A percentile compares a stretch with the other conserved stretches of the same genome.
These are phyloP conservation scores for Aphaenogaster rudis DNA, from an alignment of 1,140 invertebrate species.

Conservation along the genomic window DNA sequence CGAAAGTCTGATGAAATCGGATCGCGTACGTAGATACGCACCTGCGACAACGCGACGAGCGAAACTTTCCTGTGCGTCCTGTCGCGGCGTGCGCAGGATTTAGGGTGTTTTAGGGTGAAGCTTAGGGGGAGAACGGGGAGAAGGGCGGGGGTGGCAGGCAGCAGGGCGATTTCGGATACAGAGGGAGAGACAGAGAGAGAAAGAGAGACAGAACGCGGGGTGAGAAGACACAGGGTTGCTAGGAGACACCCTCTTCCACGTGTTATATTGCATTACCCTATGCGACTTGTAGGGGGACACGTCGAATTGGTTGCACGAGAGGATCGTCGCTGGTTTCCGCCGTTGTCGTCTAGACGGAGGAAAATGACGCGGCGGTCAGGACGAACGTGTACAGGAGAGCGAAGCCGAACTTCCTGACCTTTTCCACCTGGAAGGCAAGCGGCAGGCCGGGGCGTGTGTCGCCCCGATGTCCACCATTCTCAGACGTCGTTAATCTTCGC, in stretches of 20 bases:
- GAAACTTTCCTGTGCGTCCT: slow-evolving; percentile 65
- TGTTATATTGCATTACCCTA: slow-evolving; percentile 85
- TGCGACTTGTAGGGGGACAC: slow-evolving; percentile 73
- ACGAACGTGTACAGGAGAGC: background rate
- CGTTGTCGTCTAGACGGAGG: slow-evolving; percentile 74
- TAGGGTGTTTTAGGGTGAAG: slow-evolving; percentile 80
- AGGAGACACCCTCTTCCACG: slow-evolving; percentile 84
- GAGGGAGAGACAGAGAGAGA: slow-evolving; percentile 10
- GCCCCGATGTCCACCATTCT: slow-evolving; percentile 8
- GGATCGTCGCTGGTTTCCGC: slow-evolving; percentile 77
- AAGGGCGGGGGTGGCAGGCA: slow-evolving; percentile 13
- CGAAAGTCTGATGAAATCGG: slow-evolving; percentile 53
- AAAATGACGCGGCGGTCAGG: slow-evolving; percentile 70
- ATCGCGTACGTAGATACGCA: slow-evolving; percentile 54
- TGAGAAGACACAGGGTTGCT: slow-evolving; percentile 84
- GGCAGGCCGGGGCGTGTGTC: background rate
- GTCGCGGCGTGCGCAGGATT: slow-evolving; percentile 71
- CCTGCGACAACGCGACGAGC: slow-evolving; percentile 64
- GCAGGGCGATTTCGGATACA: slow-evolving; percentile 43
- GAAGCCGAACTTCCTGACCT: slow-evolving; percentile 61
- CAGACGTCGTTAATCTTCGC: slow-evolving; percentile 46
- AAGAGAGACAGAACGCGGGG: slow-evolving; percentile 56
- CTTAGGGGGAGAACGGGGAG: slow-evolving; percentile 53
- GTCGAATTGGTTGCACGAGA: slow-evolving; percentile 81
- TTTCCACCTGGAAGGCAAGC: slow-evolving; percentile 34